Base-by-base conservation (phyloP, 1,140 invertebrate genomes). In the Heliconius hewitsoni region DNA sequence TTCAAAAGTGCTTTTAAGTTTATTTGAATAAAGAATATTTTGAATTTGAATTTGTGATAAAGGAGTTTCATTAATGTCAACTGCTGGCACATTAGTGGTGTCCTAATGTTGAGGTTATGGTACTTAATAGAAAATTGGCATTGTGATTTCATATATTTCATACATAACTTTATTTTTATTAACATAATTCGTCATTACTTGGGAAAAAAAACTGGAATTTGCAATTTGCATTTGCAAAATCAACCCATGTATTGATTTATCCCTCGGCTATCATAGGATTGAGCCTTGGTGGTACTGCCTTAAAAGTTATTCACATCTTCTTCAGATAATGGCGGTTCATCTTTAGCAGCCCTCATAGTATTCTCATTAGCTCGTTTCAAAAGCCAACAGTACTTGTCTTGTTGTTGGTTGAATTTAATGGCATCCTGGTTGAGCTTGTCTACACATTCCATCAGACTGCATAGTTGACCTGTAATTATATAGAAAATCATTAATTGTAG, bases 221-320 rank as follows among this genome's bases (percentile, higher is more conserved):
- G 34, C 5, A 37, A 5, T 37, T 6, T 37, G 34, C 23, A 23
- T 23, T 23, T 23, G 23, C 23, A 23, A 37, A 37, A 37, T 37
- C 34, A 37, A 37, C 34, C 34, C 34, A 99, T 30, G 98, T 98
- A 86, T 98, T 97, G 80, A 99, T 98, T 95, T 99, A 98, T 46
- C 98, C 98, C 71, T 98, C 98, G 23, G 98, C 97, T 60, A 99
- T 97, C 96, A 99, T 98, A 27, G 98, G 98, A 89, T 99, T 98
- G 8, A 99, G 95, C 82, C 99, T 96, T 8, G 97, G 96, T 74
- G 99, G 98, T 2, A 98, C 97, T 3, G 98, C 86, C 98, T 98
- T 95, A 99, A 99, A 57, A 99, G 93, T 89, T 99, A 89, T 98
- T 98, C 52, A 99, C 96, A 90, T 99, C 99, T 88, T 99, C 99